Base-by-base conservation (phyloP, 2,113 vertebrate species). In the Scomber scombrus region DNA sequence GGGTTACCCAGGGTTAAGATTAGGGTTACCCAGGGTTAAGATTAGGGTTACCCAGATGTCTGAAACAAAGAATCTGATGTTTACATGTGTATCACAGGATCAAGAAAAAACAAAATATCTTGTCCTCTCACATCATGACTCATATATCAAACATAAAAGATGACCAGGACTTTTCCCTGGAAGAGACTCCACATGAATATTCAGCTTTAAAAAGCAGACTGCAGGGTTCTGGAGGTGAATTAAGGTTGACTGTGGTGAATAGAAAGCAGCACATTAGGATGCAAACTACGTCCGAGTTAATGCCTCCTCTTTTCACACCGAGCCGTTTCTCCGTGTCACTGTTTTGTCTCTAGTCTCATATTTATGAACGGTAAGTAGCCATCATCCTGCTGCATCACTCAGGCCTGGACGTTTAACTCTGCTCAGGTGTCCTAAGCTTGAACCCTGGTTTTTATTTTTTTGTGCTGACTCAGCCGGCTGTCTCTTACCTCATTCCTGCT, bases 301-400 rank as follows among this genome's bases (percentile, higher is more conserved):
- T 49, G 58, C 4, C 19, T 26, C 46, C 12, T 61, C 14, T 12
- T 23, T 50, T 31, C 58, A 56, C 56, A 12, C 11, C 0, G 51
- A 15, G 71, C 19, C 0, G 26, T n/a, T 70, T 60, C 16, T 15
- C 73, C 29, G 57, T 21, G 16, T 19, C 49, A 29, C 46, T 34
- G 74, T 29, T 67, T 58, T 52, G 69, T 56, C 40, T 67, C 60
- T n/a, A 3, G 19, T 34, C 52, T 67, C 49, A 60, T 76, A 83
- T 83, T 83, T 63, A 80, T 76, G 51, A 16, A 63, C 56, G 80
- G 5, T 49, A 76, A 83, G 85, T 71, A 29, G 70, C 80, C 75
- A 68, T 71, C 75, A 52, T 40, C 11, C 18, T 5, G 43, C 79
- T 51, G 54, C 75, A 75, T 86, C 75, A 75, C 47, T 71, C 70